Evolutionary conservation across 2,113 vertebrate species (phyloP).

Genomic region (Plectropomus leopardus): DNA sequence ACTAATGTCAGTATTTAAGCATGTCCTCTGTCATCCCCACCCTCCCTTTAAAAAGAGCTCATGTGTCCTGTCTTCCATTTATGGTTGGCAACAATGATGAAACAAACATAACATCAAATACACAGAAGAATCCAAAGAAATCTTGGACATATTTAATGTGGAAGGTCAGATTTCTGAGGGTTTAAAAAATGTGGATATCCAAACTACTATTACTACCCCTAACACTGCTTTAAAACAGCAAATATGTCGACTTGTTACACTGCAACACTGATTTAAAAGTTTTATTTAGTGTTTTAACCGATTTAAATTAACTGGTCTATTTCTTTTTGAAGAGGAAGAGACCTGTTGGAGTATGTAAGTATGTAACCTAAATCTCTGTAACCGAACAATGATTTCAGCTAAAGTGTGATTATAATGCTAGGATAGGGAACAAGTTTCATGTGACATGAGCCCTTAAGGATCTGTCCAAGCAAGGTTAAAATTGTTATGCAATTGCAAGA

Average conservation of each 20-base stretch:
- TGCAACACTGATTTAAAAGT: too few species aligned
- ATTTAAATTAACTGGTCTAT: too few species aligned
- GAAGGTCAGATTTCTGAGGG: background rate
- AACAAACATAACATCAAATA: background rate
- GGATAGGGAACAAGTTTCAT: too few species aligned
- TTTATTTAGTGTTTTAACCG: too few species aligned
- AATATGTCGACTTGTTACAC: background rate
- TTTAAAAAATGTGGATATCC: background rate
- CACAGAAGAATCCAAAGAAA: background rate
- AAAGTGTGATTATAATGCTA: too few species aligned
- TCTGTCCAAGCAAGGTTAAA: too few species aligned
- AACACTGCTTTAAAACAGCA: background rate
- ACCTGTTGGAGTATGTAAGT: too few species aligned
- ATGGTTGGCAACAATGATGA: constrained; percentile 20
- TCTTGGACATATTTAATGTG: background rate
- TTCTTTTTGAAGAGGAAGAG: too few species aligned
- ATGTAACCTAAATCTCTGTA: too few species aligned
- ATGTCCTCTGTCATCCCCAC: background rate
- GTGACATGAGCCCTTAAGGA: too few species aligned
- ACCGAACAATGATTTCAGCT: too few species aligned
- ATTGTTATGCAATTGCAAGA: too few species aligned
- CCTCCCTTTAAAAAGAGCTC: background rate
- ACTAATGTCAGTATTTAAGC: background rate
- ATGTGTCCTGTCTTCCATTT: constrained; percentile 2
- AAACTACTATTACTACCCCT: background rate